phyloP scores from a whole-genome alignment of 2,797 vertebrate species.

The Cuculus canorus region DNA sequence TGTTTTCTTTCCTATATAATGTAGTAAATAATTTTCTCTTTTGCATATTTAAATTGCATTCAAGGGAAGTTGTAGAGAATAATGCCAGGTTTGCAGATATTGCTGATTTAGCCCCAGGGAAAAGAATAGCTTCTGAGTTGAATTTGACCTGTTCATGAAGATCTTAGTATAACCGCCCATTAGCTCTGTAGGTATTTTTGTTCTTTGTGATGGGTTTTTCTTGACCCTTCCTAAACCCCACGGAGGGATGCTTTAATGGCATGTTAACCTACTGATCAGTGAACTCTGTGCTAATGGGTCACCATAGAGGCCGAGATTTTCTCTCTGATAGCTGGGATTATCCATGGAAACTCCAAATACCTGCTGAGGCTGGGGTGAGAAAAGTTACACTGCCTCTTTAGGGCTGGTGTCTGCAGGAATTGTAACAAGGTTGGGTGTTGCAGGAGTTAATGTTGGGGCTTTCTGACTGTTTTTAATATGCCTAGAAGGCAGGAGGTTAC shows the following conservation, averaged over 20 bases:
- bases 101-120: neutral
- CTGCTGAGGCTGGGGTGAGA: constrained; percentile 42
- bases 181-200: constrained; percentile 10
- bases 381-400: constrained; percentile 28
- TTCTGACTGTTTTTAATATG: neutral
- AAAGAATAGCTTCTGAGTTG: neutral
- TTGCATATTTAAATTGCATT: neutral
- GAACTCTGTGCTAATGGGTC: constrained; percentile 63
- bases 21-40: neutral
- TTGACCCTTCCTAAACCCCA: constrained; percentile 46
- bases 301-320: constrained; percentile 5
- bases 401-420: neutral
- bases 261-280: constrained; percentile 37
- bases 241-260: constrained; percentile 34
- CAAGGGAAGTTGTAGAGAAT: neutral
- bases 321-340: constrained; percentile 60
- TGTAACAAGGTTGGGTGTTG: neutral
- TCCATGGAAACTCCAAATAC: constrained; percentile 56
- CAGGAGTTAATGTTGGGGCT: neutral
- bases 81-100: neutral
- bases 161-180: neutral
- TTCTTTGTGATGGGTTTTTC: constrained; percentile 36
- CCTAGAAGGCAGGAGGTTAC: neutral
- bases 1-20: neutral
- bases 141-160: neutral